A percentile compares a stretch with the other conserved stretches of the same genome.
Conservation (phyloP, 2,113 vertebrate genomes). For the Mandrillus leucophaeus region DNA sequence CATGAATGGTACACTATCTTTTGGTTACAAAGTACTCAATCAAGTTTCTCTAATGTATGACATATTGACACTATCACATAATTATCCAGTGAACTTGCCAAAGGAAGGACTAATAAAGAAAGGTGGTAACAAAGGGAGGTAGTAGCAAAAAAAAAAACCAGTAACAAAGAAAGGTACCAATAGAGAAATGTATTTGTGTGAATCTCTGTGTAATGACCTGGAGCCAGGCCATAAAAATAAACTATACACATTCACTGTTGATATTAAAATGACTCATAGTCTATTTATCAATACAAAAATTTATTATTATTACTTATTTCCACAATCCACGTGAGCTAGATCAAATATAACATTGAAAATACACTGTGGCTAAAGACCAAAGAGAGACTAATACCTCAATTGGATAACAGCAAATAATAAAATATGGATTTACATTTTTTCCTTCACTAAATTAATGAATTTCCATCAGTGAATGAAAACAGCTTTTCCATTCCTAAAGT, state of each 20-base stretch:
- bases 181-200: neutral
- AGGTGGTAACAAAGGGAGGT: neutral
- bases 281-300: constrained; percentile 39
- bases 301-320: constrained; percentile 62
- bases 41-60: neutral
- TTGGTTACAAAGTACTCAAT: neutral
- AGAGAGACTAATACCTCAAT: constrained; percentile 40
- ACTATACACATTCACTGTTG: constrained; percentile 22
- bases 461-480: constrained; percentile 55
- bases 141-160: neutral
- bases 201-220: neutral
- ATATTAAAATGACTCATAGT: constrained; percentile 51
- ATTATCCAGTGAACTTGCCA: neutral
- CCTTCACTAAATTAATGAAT: constrained; percentile 70
- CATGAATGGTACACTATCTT: neutral
- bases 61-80: neutral
- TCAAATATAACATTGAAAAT: constrained; percentile 52
- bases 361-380: constrained; percentile 55
- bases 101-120: neutral
- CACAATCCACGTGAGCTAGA: constrained; percentile 44
- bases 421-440: constrained; percentile 63
- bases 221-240: constrained; percentile 23
- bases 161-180: neutral
- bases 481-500: constrained; percentile 56
- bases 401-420: constrained; percentile 64